phyloP scores from a whole-genome alignment of 2,797 vertebrate genomes.

The Remorina albescens region DNA sequence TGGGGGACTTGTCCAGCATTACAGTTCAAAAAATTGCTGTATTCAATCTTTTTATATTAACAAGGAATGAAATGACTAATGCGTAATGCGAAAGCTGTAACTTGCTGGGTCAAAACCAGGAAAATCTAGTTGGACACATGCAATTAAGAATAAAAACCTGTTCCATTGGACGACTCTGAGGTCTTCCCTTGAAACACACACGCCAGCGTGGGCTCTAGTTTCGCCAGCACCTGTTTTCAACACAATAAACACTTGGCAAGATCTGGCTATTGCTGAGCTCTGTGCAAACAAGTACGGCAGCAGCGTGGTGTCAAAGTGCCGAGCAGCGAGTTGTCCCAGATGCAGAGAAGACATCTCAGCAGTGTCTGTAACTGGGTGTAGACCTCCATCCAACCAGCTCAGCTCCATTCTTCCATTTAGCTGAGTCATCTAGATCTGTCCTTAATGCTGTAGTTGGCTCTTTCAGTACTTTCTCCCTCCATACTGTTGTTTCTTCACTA shows the following conservation, averaged over 20 bases:
- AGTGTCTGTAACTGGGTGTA: conserved; percentile 28
- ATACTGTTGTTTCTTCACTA: neutral
- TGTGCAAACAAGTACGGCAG: conserved; percentile 16
- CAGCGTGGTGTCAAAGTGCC: conserved; percentile 32
- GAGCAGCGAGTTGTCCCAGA: conserved; percentile 44
- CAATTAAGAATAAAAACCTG: neutral
- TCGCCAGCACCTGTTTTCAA: neutral
- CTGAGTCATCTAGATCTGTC: conserved; percentile 55
- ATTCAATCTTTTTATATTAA: neutral
- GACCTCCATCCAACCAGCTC: conserved; percentile 56
- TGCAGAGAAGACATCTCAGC: conserved; percentile 48
- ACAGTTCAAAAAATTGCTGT: neutral
- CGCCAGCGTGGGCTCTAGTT: neutral
- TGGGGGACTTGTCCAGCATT: neutral
- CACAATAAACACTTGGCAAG: conserved; percentile 10
- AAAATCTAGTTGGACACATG: neutral
- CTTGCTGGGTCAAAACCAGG: neutral
- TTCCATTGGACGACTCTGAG: neutral
- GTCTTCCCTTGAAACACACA: neutral
- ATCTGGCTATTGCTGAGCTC: conserved; percentile 46
- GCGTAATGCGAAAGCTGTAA: neutral
- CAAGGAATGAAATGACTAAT: neutral
- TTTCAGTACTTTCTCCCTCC: conserved; percentile 7
- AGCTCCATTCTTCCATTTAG: conserved; percentile 49
- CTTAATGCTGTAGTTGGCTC: conserved; percentile 34